Conservation (phyloP, 1,140 invertebrate genomes). For the Zaprionus kolodkinae region DNA sequence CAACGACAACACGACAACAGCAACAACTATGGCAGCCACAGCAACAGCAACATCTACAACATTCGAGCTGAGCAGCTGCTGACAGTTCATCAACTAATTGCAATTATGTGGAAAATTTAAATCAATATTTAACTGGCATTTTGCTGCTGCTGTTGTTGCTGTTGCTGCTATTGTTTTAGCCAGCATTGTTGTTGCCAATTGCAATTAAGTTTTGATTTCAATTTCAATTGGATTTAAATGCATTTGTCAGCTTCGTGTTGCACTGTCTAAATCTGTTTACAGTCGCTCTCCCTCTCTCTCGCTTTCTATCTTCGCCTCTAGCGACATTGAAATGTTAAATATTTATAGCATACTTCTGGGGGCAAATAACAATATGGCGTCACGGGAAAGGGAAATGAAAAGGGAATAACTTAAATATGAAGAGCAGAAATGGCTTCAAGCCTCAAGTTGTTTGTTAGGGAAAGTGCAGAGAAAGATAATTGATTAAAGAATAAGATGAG, state of each 20-base stretch:
- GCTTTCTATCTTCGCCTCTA: background rate
- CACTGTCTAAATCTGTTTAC: background rate
- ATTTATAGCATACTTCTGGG: constrained; percentile 30
- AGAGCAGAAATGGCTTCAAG: background rate
- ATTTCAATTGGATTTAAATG: constrained; percentile 47
- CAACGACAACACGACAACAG: constrained; percentile 1
- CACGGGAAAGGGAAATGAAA: background rate
- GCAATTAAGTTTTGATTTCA: constrained; percentile 62
- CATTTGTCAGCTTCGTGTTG: constrained; percentile 31
- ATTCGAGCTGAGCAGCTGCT: constrained; percentile 11
- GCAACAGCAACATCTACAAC: background rate
- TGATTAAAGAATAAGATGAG: background rate
- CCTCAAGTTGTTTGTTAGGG: constrained; percentile 1
- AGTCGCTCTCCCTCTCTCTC: background rate
- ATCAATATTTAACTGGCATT: constrained; percentile 70
- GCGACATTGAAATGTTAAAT: constrained; percentile 30
- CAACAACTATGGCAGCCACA: background rate
- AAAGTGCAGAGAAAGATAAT: constrained; percentile 13
- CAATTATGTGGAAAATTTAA: constrained; percentile 76
- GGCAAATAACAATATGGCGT: background rate
- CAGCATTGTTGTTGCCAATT: constrained; percentile 34
- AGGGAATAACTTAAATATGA: constrained; percentile 26
- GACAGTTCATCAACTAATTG: constrained; percentile 71
- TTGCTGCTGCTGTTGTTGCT: constrained; percentile 5
- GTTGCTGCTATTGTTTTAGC: constrained; percentile 8